Base-by-base conservation (phyloP, 2,113 vertebrate species). In the Mustelus asterias region DNA sequence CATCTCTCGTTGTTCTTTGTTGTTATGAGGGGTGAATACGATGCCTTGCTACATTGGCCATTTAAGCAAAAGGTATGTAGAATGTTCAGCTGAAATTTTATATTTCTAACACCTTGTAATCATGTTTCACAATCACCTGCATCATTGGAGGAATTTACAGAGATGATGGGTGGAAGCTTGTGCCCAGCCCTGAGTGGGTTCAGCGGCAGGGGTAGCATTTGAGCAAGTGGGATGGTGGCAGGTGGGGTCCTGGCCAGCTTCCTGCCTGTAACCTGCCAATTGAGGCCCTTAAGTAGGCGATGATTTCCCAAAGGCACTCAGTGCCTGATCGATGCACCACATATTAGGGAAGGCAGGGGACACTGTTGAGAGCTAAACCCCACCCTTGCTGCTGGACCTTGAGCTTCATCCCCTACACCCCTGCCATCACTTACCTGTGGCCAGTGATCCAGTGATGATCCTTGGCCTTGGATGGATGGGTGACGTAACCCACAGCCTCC, bases 1-100 rank as follows among this genome's bases (percentile, higher is more conserved):
- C 98, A 98, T 88, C 69, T 98, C 96, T 99, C 98, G 0, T 97
- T 99, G 54, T 99, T 98, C 97, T 98, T 99, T 0, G 97, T 98
- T 7, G 97, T 98, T 89, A 98, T 98, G 98, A 98, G 96, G 95
- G 98, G 98, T 48, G 98, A 98, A 14, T 98, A 98, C 0, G 98
- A 98, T 0, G 97, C 98, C 1, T 95, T 99, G 96, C 97, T 98
- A 8, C 97, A 97, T 0, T 99, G 98, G 98, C 98, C 98, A 0
- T 99, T 98, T 96, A 97, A 97, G 70, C 98, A 98, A 96, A 98
- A 98, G 98, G 98, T 98, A 96, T 22, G 89, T 65, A 18, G n/a
- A 83, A 83, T n/a, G n/a, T 80, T 63, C 20, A 70, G 26, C 41
- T 48, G 3, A 44, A 92, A 92, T 63, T 1, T 29, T 70, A 26